Base-by-base conservation (phyloP, 2,797 vertebrate genomes). In the Podarcis lilfordi region DNA sequence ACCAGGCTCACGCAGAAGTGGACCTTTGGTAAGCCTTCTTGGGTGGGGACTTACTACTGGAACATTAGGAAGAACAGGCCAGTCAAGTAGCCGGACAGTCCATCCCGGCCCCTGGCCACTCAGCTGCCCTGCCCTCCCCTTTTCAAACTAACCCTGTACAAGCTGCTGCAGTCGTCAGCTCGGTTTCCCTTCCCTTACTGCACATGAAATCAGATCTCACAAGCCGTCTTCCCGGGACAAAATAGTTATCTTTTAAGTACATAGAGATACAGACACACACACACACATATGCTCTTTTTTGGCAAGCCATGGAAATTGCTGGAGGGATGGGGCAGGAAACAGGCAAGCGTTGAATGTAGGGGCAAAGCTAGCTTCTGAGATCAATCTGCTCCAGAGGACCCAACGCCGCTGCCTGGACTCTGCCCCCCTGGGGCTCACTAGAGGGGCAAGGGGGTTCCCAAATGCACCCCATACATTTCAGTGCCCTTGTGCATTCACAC, bases 261-360 rank as follows among this genome's bases (percentile, higher is more conserved):
- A 37, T 40, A 21, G 8, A 21, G 37, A 40, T 9, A 25, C 15
- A 19, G 3, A 21, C 40, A 37, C 7, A 40, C 3, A 19, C 4
- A 23, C 4, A 29, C 2, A 3, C 1, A 8, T 15, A 32, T 19
- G 21, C 13, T 0, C 13, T 66, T 17, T 19, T 78, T 86, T 40
- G 74, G 25, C 1, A 69, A 68, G 74, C 55, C 61, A 32, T 7
- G 7, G 59, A 43, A 17, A 50, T 72, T 79, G 35, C n/a, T 55
- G 43, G 80, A 11, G 64, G 8, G 25, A 21, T 23, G 2, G 6
- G 32, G 23, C 1, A 68, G 55, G 25, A 50, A 50, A 13, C 2
- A 3, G 21, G 3, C 40, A 0, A 7, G 3, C 2, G 2, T 8
- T 23, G 10, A 10, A 43, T 4, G 0, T 8, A 3, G 19, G 43